Conservation (phyloP, 2,113 vertebrate genomes). For the Brachirus orientalis region DNA sequence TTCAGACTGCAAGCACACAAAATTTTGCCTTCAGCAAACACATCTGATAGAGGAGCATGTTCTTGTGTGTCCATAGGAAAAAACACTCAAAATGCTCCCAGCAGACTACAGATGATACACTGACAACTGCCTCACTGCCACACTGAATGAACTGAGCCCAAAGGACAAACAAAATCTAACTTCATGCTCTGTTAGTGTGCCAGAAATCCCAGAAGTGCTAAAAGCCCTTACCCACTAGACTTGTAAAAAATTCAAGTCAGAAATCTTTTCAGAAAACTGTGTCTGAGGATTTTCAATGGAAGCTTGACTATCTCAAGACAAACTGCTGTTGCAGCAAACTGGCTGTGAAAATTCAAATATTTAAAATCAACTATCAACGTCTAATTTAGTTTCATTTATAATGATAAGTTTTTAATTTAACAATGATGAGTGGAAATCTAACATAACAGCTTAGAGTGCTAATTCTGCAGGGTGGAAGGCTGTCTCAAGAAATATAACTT, state of each 20-base stretch:
- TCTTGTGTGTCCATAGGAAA: too few relatives aligned
- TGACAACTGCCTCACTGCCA: slow-evolving; percentile 3
- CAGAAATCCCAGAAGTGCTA: slow-evolving; percentile 31
- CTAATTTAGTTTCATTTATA: too few relatives aligned
- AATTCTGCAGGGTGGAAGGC: not conserved
- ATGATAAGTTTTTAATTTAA: not conserved
- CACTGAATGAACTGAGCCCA: too few relatives aligned
- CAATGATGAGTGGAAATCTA: not conserved
- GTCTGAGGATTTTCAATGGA: slow-evolving; percentile 1
- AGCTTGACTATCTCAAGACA: slow-evolving; percentile 1
- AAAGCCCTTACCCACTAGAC: slow-evolving; percentile 33
- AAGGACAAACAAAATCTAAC: not conserved
- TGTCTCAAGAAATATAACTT: not conserved
- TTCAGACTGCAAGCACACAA: slow-evolving; percentile 29
- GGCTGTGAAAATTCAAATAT: slow-evolving; percentile 4
- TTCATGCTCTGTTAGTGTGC: slow-evolving; percentile 15
- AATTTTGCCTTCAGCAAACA: not conserved
- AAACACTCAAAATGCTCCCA: too few relatives aligned
- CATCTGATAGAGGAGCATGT: too few relatives aligned
- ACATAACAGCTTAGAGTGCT: slow-evolving; percentile 1
- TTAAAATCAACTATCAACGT: slow-evolving; percentile 2
- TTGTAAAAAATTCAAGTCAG: too few relatives aligned
- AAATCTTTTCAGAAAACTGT: slow-evolving; percentile 31
- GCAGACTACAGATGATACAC: slow-evolving; percentile 1
- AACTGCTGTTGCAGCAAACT: too few relatives aligned